phyloP scores from a whole-genome alignment of 2,797 vertebrate genomes.

The Glossophaga mutica region DNA sequence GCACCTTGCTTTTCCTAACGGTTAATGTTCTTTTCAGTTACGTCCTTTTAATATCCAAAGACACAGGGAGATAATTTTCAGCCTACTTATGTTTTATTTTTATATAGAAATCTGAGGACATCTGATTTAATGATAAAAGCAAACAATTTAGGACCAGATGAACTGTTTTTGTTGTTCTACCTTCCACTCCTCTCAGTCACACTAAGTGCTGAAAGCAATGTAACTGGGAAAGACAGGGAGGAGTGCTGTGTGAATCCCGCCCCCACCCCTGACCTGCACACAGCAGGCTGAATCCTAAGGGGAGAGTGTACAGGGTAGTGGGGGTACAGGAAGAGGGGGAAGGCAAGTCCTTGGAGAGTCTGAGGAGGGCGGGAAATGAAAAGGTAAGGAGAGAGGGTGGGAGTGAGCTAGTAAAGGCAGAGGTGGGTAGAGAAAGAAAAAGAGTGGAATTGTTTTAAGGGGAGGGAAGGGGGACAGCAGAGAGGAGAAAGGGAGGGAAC shows the following conservation, averaged over 20 bases:
- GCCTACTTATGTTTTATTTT: constrained; percentile 19
- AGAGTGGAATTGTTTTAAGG: not conserved
- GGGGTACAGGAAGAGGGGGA: not conserved
- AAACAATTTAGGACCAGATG: constrained; percentile 10
- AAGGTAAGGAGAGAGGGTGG: not conserved
- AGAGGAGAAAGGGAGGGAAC: not conserved
- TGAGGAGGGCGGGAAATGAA: not conserved
- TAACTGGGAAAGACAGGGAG: not conserved
- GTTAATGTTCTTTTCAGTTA: constrained; percentile 6
- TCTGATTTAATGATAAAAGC: constrained; percentile 47
- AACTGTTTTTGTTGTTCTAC: not conserved
- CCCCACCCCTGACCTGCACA: not conserved
- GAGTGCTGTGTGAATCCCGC: rapidly evolving
- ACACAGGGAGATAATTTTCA: not conserved
- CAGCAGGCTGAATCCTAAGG: not conserved
- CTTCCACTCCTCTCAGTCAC: not conserved
- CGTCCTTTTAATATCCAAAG: constrained; percentile 44
- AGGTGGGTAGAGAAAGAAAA: not conserved
- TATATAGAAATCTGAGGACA: constrained; percentile 29
- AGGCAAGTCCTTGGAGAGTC: not conserved
- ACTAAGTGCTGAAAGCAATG: not conserved
- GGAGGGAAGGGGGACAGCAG: not conserved
- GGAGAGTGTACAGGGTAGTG: not conserved
- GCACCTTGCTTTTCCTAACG: not conserved
- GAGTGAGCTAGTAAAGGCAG: not conserved